Percentiles rank a stretch among this genome's conserved stretches.
phyloP scores from a whole-genome alignment of 1,140 invertebrate species.

The Dinothrombium tinctorium region DNA sequence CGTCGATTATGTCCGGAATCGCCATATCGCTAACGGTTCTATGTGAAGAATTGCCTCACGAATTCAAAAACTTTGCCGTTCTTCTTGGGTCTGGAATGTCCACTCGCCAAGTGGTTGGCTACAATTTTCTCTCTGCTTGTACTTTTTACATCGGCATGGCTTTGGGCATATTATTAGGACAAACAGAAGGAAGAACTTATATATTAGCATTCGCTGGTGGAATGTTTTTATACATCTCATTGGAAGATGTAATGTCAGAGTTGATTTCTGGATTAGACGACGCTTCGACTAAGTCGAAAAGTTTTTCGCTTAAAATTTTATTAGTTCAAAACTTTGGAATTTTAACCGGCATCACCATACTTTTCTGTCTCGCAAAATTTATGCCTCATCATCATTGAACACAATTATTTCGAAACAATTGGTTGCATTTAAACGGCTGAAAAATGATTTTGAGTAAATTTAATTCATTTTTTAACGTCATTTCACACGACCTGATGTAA shows the following conservation, averaged over 20 bases:
- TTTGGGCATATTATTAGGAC: conserved; percentile 30
- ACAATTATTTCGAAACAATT: no score
- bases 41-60: conserved; percentile 44
- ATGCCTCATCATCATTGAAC: no score
- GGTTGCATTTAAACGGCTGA: no score
- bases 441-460: no score
- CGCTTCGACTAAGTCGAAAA: conserved; percentile 21
- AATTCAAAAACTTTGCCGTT: conserved; percentile 45
- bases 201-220: conserved; percentile 35
- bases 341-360: no score
- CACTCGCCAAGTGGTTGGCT: conserved; percentile 33
- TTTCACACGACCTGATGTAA: no score
- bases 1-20: conserved; percentile 32
- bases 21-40: conserved; percentile 39
- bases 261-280: conserved; percentile 25
- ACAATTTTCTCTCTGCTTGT: conserved; percentile 39
- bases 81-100: conserved; percentile 38
- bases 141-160: conserved; percentile 37
- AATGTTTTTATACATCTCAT: conserved; percentile 38
- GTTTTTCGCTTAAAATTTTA: no score
- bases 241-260: conserved; percentile 37
- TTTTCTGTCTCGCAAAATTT: no score
- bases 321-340: no score
- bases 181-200: conserved; percentile 25
- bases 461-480: no score